Evolutionary conservation across 2,888 invertebrate genomes (phyloP), one percentile per base, ranked within the genome.

Genomic region (Ypsolopha sequella): DNA sequence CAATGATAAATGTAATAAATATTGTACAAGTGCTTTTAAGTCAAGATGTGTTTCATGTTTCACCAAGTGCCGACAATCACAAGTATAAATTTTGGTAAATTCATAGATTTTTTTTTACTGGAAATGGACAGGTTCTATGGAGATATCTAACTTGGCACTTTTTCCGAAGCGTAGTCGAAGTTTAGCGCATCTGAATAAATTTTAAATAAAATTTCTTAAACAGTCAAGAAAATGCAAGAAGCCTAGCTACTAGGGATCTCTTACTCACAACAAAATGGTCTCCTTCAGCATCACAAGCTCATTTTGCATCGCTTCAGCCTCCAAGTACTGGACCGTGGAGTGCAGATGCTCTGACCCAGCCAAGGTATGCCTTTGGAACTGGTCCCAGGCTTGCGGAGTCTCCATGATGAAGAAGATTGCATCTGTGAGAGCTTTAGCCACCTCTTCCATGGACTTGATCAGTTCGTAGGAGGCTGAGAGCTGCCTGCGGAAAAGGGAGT

Each of bases 381-480:
- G 51, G 0, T 52, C 55, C 13, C 60, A 47, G 6, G 47, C 53
- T 36, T 60, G 52, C 6, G 57, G 8, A 10, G 63, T 59, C 7
- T 54, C 53, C 1, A 38, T 53, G 10, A 56, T 56, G n/a, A 63
- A 55, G 51, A 64, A 63, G 50, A 59, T 53, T 2, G 62, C 57
- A 1, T 58, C 51, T 6, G 64, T 58, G 35, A 51, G 38, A 2
- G 54, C 52, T 4, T 50, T 24, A 36, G 54, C 50, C 4, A 76
- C 53, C 50, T 74, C 66, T 54, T 86, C 82, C 54, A 72, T 65
- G 0, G 75, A 62, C 47, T 70, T 72, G 4, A 84, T 62, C 1
- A 79, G 60, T 46, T 77, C 77, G 46, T 71, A 70, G 49, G 70
- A 72, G 0, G 76, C 70, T 39, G 73, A 70, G n/a, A 84, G 57